Evolutionary conservation across 2,797 vertebrate genomes (phyloP).

Genomic region (Ctenopoma kingsleyae): DNA sequence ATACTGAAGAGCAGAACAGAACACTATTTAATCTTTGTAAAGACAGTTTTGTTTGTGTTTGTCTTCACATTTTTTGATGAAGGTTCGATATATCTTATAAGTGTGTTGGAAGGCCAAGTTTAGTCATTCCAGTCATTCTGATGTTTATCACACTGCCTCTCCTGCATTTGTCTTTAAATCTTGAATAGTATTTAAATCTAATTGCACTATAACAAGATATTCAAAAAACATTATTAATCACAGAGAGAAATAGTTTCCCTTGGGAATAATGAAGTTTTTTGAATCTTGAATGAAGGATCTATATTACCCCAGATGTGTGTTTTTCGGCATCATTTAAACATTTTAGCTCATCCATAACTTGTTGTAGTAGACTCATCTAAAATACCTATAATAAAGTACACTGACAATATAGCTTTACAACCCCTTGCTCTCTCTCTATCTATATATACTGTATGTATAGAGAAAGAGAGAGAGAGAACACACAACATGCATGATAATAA

Average conservation of each 20-base stretch:
- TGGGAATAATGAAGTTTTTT: too few relatives aligned
- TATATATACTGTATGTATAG: too few relatives aligned
- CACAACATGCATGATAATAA: background rate
- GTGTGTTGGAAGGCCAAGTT: background rate
- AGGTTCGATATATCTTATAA: background rate
- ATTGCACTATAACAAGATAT: background rate
- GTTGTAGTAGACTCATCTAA: background rate
- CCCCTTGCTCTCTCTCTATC: too few relatives aligned
- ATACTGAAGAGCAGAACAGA: background rate
- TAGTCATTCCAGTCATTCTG: constrained; percentile 74
- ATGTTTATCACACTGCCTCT: constrained; percentile 80
- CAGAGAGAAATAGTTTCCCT: too few relatives aligned
- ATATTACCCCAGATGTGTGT: background rate
- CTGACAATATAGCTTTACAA: too few relatives aligned
- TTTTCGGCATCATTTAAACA: background rate
- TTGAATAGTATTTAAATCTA: too few relatives aligned
- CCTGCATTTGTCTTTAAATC: constrained; percentile 28
- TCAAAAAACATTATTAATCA: too few relatives aligned
- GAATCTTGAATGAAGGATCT: background rate
- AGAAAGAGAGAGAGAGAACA: too few relatives aligned
- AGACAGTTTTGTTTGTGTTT: background rate
- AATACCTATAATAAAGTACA: too few relatives aligned
- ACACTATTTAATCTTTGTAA: background rate
- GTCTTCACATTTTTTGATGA: background rate
- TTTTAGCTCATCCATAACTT: background rate